Base-by-base conservation (phyloP, 2,888 invertebrate genomes). In the Diplazon laetatorius region DNA sequence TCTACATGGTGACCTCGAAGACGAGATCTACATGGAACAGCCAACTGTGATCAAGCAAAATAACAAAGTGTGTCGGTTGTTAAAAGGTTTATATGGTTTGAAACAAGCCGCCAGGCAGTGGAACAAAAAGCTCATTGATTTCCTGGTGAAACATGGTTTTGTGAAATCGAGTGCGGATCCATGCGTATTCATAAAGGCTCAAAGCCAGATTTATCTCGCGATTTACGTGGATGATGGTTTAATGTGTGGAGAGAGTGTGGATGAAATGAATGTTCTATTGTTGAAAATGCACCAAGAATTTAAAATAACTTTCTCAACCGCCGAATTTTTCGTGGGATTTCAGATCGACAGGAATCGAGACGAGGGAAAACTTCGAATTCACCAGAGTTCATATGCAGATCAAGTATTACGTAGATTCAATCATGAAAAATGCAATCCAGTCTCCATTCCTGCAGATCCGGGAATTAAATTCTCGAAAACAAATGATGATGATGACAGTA, bases 181-280 rank as follows among this genome's bases (percentile, higher is more conserved):
- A 9, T 39, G 39, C 10, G 39, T 39, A 12, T 39, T 39, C 39
- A 10, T 39, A 39, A 12, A 39, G 9, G 12, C 9, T 5, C 48
- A 57, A 18, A 48, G 22, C 9, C 20, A 10, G n/a, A 52, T 77
- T 48, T 75, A 62, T 55, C 57, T 80, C 30, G 70, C 68, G 25
- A 25, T 80, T 2, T 77, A 77, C 44, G 76, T 80, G 2, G 80
- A 80, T 44, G 76, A 80, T 57, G 80, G 74, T 1, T 48, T 76
- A n/a, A 39, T 39, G 12, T 39, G 39, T 12, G 39, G 39, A 12
- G 39, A 39, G 10, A 39, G 10, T 39, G 12, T 39, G 10, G 10
- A 39, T 39, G 30, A 30, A 39, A 39, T 39, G 9, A 2, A 12
- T 39, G 39, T 12, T 12, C 12, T 39, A 12, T 9, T 39, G 10